These are phyloP conservation scores for Chironomus tepperi DNA, from an alignment of 1,140 invertebrate species.

Conservation along the genomic window DNA sequence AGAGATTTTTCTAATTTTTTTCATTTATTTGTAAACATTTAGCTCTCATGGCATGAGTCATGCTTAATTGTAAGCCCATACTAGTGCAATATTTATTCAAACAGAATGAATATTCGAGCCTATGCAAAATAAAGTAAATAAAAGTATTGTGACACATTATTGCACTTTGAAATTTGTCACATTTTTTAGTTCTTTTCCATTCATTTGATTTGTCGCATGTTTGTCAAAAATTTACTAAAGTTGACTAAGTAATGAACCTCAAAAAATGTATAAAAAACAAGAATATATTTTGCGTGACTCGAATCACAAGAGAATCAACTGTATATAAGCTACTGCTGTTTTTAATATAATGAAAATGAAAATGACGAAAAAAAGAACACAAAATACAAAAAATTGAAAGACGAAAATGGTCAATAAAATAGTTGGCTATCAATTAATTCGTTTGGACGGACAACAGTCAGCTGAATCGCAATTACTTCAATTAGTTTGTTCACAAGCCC, in stretches of 20 bases:
- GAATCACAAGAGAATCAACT: conserved; percentile 19
- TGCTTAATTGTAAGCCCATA: too few species aligned
- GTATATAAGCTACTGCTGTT: background rate
- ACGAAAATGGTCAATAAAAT: conserved; percentile 17
- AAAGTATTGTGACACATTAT: background rate
- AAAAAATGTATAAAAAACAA: background rate
- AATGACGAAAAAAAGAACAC: background rate
- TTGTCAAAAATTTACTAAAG: background rate
- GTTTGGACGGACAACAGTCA: background rate
- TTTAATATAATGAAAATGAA: conserved; percentile 15
- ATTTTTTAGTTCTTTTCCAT: background rate
- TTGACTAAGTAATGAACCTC: background rate
- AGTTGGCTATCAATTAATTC: conserved; percentile 11
- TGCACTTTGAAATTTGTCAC: background rate
- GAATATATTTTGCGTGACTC: background rate
- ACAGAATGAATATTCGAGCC: background rate
- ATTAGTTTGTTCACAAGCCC: background rate
- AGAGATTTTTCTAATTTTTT: too few species aligned
- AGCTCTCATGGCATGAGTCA: too few species aligned
- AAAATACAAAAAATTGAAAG: background rate
- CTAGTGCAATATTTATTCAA: background rate
- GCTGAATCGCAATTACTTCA: background rate
- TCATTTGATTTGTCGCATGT: background rate
- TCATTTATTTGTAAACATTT: too few species aligned
- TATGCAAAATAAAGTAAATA: background rate